phyloP scores from a whole-genome alignment of 2,888 invertebrate genomes.

The Epirrhoe tristata region DNA sequence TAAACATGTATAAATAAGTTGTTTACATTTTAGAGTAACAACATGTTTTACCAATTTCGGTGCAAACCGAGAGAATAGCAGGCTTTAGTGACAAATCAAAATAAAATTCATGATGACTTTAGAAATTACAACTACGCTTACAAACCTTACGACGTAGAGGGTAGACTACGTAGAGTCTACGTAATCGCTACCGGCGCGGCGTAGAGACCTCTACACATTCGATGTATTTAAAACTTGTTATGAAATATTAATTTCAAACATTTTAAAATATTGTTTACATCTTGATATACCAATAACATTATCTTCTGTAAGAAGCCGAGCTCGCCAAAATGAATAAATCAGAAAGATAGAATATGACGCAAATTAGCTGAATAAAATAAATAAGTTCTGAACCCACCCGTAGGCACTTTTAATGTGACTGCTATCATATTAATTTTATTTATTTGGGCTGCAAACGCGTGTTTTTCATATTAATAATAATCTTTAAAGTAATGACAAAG shows the following conservation, averaged over 20 bases:
- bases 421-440: constrained; percentile 34
- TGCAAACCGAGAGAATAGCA: too few relatives aligned
- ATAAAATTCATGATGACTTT: background rate
- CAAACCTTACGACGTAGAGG: background rate
- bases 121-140: background rate
- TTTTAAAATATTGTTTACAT: background rate
- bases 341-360: constrained; percentile 45
- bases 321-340: constrained; percentile 46
- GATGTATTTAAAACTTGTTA: too few relatives aligned
- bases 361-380: constrained; percentile 38
- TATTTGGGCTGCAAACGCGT: constrained; percentile 19
- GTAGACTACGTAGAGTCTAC: constrained; percentile 21
- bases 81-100: too few relatives aligned
- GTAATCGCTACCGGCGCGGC: constrained; percentile 23
- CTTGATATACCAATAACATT: constrained; percentile 1
- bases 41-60: too few relatives aligned
- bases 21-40: too few relatives aligned
- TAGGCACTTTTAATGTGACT: constrained; percentile 37
- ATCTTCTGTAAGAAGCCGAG: constrained; percentile 11
- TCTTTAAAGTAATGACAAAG: background rate
- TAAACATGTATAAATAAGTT: too few relatives aligned
- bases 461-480: constrained; percentile 18
- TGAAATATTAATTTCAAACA: background rate
- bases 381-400: constrained; percentile 24
- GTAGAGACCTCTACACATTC: constrained; percentile 11